Evolutionary conservation across 2,797 vertebrate species (phyloP), one percentile per base, ranked within the genome.

Genomic region (Falco concolor): DNA sequence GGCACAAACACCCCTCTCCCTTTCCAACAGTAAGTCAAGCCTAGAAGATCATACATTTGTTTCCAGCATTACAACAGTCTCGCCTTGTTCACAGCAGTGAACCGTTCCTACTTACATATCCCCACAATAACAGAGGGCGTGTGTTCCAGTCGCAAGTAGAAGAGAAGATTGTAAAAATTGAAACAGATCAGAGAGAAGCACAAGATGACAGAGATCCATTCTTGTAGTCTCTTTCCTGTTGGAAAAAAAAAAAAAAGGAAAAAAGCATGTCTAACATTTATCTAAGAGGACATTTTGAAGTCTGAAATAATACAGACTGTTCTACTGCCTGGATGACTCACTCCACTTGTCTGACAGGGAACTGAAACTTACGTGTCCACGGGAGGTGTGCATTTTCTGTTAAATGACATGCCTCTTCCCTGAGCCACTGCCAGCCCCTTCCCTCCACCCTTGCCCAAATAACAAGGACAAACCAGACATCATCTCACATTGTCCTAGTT

Each of bases 181-280:
- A 99, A 98, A 97, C 98, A 98, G 94, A 99, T 99, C 92, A 99
- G 98, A 95, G 98, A 98, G 97, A 99, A 99, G 98, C 99, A 99
- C 68, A 99, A 97, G 96, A 99, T 32, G 83, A 99, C 99, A 61
- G 98, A 98, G 60, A 99, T 98, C 99, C 98, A 99, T 97, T 99
- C 99, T 95, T 99, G 99, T 95, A 98, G 98, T 90, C 99, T 97
- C 97, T 99, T 99, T 92, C 99, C 99, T 99, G 97, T 25, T 47
- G 68, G 83, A 21, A 24, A 73, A 30, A 54, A 75, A 21, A 54
- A 75, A 10, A 38, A 5, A 7, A 10, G 7, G 6, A 28, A 74
- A 91, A 87, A 65, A 83, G 5, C 32, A 42, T 6, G 22, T 44
- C 95, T 95, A 88, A 93, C 57, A 90, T 95, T 86, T 57, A 86